phyloP scores from a whole-genome alignment of 2,888 invertebrate genomes.

The Trichogramma dendrolimi region DNA sequence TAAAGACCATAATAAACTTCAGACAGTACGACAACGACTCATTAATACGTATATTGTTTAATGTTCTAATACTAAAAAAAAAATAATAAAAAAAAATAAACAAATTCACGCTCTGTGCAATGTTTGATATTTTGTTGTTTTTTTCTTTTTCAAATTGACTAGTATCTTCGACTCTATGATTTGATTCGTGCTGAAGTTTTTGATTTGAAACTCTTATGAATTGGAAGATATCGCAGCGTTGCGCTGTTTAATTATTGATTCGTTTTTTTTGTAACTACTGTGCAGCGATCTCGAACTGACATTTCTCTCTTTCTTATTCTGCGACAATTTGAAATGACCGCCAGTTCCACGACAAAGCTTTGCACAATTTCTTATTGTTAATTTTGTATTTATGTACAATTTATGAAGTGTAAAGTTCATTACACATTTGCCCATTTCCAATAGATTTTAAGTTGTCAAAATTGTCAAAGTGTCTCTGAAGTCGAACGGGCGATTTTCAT shows the following conservation, averaged over 20 bases:
- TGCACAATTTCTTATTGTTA: constrained; percentile 19
- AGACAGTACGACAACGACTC: constrained; percentile 47
- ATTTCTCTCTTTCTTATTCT: constrained; percentile 40
- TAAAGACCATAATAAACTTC: constrained; percentile 32
- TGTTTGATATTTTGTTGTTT: background rate
- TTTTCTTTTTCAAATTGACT: too few species aligned
- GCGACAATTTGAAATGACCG: constrained; percentile 44
- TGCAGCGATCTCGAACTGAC: constrained; percentile 51
- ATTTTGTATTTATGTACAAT: too few species aligned
- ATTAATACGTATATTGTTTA: constrained; percentile 31
- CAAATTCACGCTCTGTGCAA: constrained; percentile 23
- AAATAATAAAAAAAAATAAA: constrained; percentile 17
- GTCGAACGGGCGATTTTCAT: constrained; percentile 24
- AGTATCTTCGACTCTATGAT: too few species aligned
- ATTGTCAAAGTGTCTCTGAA: constrained; percentile 18
- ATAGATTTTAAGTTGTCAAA: constrained; percentile 7
- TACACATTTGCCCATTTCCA: background rate
- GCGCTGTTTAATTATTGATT: constrained; percentile 28
- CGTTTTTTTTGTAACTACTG: constrained; percentile 25
- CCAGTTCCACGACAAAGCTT: constrained; percentile 39
- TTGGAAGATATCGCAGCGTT: background rate
- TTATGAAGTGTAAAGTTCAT: too few species aligned
- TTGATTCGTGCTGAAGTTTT: too few species aligned
- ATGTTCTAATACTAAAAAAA: constrained; percentile 32
- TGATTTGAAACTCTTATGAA: constrained; percentile 1